A percentile compares a stretch with the other conserved stretches of the same genome.
These are phyloP conservation scores for Caenorhabditis remanei DNA, from an alignment of 1,140 invertebrate genomes.

Conservation along the genomic window DNA sequence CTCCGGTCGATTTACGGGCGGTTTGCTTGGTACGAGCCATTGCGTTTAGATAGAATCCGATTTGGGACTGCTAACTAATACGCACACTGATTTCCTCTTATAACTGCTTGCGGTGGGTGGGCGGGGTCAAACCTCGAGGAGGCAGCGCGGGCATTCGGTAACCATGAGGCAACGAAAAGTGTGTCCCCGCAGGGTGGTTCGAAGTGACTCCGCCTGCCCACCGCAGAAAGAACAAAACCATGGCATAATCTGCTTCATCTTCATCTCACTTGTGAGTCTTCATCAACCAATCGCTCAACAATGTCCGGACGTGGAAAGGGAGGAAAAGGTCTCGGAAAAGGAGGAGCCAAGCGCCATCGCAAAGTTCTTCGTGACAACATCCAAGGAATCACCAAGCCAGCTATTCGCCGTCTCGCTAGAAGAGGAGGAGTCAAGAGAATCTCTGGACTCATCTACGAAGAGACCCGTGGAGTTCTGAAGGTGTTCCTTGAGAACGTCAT, in stretches of 20 bases:
- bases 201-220: conserved; percentile 1
- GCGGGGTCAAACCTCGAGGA: background rate
- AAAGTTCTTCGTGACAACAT: conserved; percentile 83
- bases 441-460: conserved; percentile 84
- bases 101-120: background rate
- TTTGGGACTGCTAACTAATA: background rate
- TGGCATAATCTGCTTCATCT: background rate
- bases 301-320: conserved; percentile 83
- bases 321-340: conserved; percentile 83
- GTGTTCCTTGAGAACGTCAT: conserved; percentile 86
- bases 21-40: conserved; percentile 90
- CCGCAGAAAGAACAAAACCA: background rate
- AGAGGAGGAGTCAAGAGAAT: conserved; percentile 85
- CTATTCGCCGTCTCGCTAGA: conserved; percentile 82
- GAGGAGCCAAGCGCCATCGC: conserved; percentile 83
- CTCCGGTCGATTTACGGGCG: conserved; percentile 86
- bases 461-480: conserved; percentile 63
- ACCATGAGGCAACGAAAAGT: too few species aligned
- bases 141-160: too few species aligned
- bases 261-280: conserved; percentile 34
- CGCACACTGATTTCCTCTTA: background rate
- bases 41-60: background rate
- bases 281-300: conserved; percentile 22
- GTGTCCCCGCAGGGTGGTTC: conserved; percentile 12
- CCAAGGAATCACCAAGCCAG: conserved; percentile 84